Evolutionary conservation across 2,113 vertebrate genomes (phyloP).

Genomic region (Cyprinodon tularosa): DNA sequence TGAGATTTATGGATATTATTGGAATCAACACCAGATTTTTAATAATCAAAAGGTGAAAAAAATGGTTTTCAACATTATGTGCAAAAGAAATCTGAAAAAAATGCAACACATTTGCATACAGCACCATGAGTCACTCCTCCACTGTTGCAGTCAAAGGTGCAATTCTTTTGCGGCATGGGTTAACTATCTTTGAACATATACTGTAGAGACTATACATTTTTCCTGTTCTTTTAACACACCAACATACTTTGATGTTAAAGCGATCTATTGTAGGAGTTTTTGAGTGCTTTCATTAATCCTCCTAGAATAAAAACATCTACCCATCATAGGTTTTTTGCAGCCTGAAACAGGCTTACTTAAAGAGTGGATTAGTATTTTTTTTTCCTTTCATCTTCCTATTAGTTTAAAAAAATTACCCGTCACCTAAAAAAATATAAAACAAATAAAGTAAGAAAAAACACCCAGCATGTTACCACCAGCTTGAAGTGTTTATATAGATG

Average conservation of each 20-base stretch:
- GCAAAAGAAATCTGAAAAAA: not conserved
- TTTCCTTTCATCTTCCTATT: not conserved
- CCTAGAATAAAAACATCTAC: not conserved
- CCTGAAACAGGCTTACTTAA: no score
- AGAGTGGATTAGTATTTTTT: not conserved
- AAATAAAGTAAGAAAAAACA: not conserved
- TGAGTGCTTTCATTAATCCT: not conserved
- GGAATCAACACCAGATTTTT: not conserved
- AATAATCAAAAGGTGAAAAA: no score
- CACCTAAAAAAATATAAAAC: not conserved
- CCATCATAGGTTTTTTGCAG: not conserved
- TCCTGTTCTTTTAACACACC: not conserved
- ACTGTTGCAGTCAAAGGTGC: not conserved
- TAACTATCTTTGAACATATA: not conserved
- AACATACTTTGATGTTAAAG: not conserved
- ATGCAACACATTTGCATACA: not conserved
- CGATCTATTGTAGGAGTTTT: not conserved
- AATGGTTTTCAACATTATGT: no score
- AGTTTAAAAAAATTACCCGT: not conserved
- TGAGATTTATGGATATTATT: not conserved
- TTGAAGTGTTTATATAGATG: not conserved
- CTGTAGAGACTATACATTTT: not conserved
- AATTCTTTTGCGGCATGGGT: no score
- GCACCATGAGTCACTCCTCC: not conserved
- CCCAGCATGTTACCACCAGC: not conserved